Evolutionary conservation across 2,113 vertebrate genomes (phyloP).

Genomic region (Trogon melanurus): DNA sequence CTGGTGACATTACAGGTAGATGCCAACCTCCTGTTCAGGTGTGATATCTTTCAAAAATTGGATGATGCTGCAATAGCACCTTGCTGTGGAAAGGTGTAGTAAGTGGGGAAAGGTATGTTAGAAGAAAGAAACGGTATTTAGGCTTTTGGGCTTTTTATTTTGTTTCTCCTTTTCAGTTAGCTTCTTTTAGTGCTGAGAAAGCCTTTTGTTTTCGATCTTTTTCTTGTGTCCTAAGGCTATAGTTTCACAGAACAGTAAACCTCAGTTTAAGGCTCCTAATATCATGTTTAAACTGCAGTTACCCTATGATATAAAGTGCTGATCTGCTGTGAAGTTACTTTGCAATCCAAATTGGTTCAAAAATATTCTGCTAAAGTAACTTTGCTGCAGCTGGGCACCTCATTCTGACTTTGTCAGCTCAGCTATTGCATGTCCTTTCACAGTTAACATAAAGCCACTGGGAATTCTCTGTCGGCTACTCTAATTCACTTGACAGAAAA

Average conservation of each 20-base stretch:
- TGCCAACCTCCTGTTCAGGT: background rate
- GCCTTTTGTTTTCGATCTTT: background rate
- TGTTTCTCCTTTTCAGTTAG: background rate
- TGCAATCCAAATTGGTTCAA: background rate
- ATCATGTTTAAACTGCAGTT: background rate
- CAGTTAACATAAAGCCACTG: background rate
- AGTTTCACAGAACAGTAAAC: background rate
- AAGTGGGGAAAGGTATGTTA: background rate
- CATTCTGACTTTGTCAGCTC: background rate
- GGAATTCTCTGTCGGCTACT: background rate
- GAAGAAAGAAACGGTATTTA: background rate
- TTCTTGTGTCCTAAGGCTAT: background rate
- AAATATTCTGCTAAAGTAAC: conserved; percentile 42
- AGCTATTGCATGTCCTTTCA: conserved; percentile 16
- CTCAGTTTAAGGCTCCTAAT: background rate
- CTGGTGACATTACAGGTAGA: background rate
- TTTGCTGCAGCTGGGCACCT: conserved; percentile 15
- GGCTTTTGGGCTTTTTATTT: background rate
- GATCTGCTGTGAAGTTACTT: background rate
- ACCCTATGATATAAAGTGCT: background rate
- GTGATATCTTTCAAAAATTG: background rate
- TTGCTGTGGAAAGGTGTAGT: background rate
- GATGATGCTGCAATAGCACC: background rate
- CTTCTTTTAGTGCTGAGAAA: background rate
- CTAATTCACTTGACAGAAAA: background rate